Conservation (phyloP, 2,113 vertebrate species). For the Fregata magnificens region DNA sequence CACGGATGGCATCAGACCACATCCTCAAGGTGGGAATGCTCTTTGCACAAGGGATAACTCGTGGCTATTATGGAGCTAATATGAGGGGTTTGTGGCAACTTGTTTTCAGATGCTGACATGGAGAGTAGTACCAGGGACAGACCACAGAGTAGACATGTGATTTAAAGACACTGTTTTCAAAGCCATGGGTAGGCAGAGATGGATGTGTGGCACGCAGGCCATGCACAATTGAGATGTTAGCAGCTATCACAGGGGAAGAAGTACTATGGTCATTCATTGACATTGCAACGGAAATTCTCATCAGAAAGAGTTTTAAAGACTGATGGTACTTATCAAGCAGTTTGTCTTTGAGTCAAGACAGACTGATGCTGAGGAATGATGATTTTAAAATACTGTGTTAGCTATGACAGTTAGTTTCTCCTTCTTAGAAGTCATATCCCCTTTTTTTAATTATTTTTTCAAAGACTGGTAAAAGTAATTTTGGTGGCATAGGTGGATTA, state of each 20-base stretch:
- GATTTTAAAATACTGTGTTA: not conserved
- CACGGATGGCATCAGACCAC: not conserved
- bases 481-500: not conserved
- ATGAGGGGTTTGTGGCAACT: not conserved
- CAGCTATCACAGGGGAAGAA: not conserved
- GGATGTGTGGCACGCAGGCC: not conserved
- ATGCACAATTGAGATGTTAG: not conserved
- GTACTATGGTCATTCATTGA: not conserved
- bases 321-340: accelerated
- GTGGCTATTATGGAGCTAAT: not conserved
- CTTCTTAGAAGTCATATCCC: not conserved
- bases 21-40: not conserved
- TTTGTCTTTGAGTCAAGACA: not conserved
- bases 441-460: not conserved
- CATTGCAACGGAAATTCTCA: not conserved
- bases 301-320: not conserved
- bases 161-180: not conserved
- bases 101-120: not conserved
- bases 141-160: not conserved
- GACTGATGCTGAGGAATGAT: not conserved
- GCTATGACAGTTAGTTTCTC: not conserved
- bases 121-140: not conserved
- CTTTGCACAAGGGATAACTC: not conserved
- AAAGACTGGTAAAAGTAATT: not conserved
- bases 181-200: not conserved